These are phyloP conservation scores for Acanthosoma haemorrhoidale DNA, from an alignment of 2,888 invertebrate species.

Conservation along the genomic window DNA sequence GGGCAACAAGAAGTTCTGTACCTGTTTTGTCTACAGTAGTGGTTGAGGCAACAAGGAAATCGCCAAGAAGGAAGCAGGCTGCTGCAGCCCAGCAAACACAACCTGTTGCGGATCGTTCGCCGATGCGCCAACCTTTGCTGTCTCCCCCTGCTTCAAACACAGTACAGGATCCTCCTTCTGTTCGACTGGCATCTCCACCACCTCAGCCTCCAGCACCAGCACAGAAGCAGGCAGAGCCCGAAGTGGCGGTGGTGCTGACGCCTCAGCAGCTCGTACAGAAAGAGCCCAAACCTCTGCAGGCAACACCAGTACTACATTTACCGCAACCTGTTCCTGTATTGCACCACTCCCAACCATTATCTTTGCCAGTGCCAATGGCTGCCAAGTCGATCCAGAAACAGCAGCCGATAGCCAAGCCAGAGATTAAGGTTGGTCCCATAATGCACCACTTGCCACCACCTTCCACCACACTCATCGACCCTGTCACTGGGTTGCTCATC, in stretches of 20 bases:
- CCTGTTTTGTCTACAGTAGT: slow-evolving; percentile 43
- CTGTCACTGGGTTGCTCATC: slow-evolving; percentile 65
- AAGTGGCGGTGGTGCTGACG: background rate
- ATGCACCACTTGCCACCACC: slow-evolving; percentile 46
- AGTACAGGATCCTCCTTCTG: slow-evolving; percentile 17
- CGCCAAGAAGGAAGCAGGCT: slow-evolving; percentile 39
- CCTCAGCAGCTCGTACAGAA: slow-evolving; percentile 31
- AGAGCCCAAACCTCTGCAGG: slow-evolving; percentile 41
- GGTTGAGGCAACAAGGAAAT: slow-evolving; percentile 43
- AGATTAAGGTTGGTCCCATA: background rate
- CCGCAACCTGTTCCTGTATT: slow-evolving; percentile 31
- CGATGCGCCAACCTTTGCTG: slow-evolving; percentile 41
- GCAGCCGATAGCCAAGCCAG: background rate
- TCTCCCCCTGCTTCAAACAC: slow-evolving; percentile 25
- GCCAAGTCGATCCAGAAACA: background rate
- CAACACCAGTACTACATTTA: slow-evolving; percentile 34
- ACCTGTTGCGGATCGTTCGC: background rate
- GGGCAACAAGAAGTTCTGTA: slow-evolving; percentile 37
- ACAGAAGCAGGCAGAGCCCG: background rate
- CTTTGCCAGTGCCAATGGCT: slow-evolving; percentile 1
- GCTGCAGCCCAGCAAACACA: background rate
- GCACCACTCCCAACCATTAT: background rate
- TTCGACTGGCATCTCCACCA: slow-evolving; percentile 9
- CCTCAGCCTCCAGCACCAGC: slow-evolving; percentile 29
- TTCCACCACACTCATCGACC: slow-evolving; percentile 64